A percentile compares a stretch with the other conserved stretches of the same genome.
Evolutionary conservation across 64 coral and sea anemone genomes (phyloP).

Genomic region (Anthopleura sola): DNA sequence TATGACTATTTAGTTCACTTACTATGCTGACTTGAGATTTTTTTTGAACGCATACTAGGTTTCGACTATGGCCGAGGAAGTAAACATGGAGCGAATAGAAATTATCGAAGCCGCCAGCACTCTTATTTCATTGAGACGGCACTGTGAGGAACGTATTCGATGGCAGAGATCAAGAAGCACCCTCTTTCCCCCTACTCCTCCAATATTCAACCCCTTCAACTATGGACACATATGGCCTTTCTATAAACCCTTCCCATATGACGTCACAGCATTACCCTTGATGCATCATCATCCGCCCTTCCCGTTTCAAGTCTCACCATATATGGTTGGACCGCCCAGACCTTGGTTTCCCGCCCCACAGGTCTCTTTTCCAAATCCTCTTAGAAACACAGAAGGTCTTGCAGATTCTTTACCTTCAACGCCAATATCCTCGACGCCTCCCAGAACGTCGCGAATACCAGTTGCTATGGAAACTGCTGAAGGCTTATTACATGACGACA

Average conservation of each 20-base stretch:
- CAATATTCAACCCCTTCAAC: neutral
- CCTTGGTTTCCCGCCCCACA: neutral
- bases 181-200: neutral
- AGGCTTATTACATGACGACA: neutral
- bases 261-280: neutral
- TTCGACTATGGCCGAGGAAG: neutral
- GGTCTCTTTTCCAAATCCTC: neutral
- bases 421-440: neutral
- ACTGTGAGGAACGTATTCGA: conserved; percentile 5
- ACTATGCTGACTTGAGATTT: neutral
- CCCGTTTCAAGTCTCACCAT: neutral
- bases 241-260: conserved; percentile 1
- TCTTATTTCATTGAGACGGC: neutral
- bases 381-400: neutral
- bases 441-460: neutral
- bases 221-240: neutral
- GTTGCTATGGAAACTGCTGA: neutral
- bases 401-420: neutral
- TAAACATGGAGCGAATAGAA: neutral
- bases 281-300: neutral
- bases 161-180: conserved; percentile 15
- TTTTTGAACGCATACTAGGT: neutral
- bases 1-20: no score
- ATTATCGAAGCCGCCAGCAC: conserved; percentile 7
- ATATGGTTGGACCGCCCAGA: neutral